Evolutionary conservation across 2,888 invertebrate species (phyloP).

Genomic region (Heliconius erato): DNA sequence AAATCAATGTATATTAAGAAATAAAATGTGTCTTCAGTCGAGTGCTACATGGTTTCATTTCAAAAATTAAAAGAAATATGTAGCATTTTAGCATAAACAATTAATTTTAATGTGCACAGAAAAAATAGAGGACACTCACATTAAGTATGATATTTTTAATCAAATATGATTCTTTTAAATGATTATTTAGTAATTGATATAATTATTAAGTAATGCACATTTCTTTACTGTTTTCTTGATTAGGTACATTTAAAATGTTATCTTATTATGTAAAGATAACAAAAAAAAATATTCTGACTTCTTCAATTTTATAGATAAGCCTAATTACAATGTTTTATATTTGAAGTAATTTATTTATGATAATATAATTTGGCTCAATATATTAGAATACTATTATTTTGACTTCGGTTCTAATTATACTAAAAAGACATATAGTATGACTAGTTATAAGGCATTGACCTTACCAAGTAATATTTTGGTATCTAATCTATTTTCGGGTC

Average conservation of each 20-base stretch:
- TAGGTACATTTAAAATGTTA: neutral
- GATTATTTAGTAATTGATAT: neutral
- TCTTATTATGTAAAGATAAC: neutral
- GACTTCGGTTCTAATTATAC: neutral
- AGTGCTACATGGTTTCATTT: neutral
- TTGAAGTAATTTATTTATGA: neutral
- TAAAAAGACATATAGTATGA: neutral
- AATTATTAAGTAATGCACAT: neutral
- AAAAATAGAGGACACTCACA: neutral
- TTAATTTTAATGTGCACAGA: too few relatives aligned
- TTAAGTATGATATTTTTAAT: neutral
- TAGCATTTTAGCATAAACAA: neutral
- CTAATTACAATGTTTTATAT: neutral
- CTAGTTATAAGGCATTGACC: conserved; percentile 4
- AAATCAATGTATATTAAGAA: too few relatives aligned
- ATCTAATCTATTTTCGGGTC: conserved; percentile 6
- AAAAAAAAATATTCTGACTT: neutral
- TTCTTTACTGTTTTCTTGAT: neutral
- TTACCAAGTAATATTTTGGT: conserved; percentile 16
- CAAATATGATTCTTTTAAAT: neutral
- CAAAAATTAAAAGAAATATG: neutral
- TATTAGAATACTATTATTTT: neutral
- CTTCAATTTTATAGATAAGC: neutral
- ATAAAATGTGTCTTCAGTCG: too few relatives aligned
- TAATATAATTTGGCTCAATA: neutral